Conservation (phyloP, 2,113 vertebrate genomes). For the Chaenogobius annularis region DNA sequence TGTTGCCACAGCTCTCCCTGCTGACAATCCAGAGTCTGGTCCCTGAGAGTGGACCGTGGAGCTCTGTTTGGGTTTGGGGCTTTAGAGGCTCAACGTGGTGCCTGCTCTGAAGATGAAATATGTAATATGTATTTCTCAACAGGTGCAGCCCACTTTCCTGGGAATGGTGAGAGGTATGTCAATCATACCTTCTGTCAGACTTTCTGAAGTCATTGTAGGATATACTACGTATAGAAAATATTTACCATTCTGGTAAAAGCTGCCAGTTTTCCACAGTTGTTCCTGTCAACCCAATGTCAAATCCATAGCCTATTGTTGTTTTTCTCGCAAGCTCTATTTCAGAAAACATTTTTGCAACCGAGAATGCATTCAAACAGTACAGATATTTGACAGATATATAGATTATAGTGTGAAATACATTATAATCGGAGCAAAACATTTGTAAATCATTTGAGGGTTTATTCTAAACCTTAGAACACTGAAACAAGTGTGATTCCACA, state of each 20-base stretch:
- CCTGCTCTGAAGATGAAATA: constrained; percentile 45
- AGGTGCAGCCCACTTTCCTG: constrained; percentile 35
- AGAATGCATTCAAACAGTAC: not conserved
- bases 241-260: too few relatives aligned
- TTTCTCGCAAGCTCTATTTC: not conserved
- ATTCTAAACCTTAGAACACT: too few relatives aligned
- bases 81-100: constrained; percentile 45
- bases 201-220: too few relatives aligned
- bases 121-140: too few relatives aligned
- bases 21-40: constrained; percentile 59
- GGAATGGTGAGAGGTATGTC: constrained; percentile 25
- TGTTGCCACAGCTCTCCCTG: constrained; percentile 43
- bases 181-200: too few relatives aligned
- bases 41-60: constrained; percentile 30
- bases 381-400: not conserved
- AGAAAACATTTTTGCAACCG: not conserved
- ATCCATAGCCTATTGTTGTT: constrained; percentile 3
- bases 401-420: too few relatives aligned
- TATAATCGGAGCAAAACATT: not conserved
- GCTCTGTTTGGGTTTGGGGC: constrained; percentile 59
- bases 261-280: too few relatives aligned
- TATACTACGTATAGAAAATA: too few relatives aligned
- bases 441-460: not conserved
- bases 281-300: not conserved
- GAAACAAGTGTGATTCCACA: too few relatives aligned